Conservation (phyloP, 2,888 invertebrate species). For the Phragmatobia fuliginosa region DNA sequence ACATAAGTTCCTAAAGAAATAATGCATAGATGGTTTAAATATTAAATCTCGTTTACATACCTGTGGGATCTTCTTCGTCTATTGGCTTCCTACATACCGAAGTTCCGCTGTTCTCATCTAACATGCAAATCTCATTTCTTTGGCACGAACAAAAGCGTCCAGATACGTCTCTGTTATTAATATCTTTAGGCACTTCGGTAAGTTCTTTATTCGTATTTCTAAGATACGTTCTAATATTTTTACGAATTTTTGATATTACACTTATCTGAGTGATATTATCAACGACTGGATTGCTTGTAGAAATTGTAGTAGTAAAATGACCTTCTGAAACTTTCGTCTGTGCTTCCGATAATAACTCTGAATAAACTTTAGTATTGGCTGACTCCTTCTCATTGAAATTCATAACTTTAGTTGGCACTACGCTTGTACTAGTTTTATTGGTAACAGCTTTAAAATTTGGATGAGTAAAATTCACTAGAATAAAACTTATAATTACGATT, state of each 20-base stretch:
- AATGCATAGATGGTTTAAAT: neutral
- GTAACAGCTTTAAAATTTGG: constrained; percentile 73
- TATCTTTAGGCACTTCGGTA: constrained; percentile 67
- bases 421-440: constrained; percentile 75
- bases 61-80: constrained; percentile 87
- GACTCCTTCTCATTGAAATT: constrained; percentile 70
- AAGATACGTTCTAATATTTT: constrained; percentile 80
- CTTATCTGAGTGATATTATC: constrained; percentile 63
- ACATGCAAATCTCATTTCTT: constrained; percentile 88
- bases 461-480: constrained; percentile 83
- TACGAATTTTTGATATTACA: constrained; percentile 75
- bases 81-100: constrained; percentile 84
- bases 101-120: constrained; percentile 86
- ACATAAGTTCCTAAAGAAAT: neutral
- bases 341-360: constrained; percentile 54
- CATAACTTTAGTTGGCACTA: constrained; percentile 78
- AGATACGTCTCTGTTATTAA: constrained; percentile 74
- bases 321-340: constrained; percentile 50
- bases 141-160: constrained; percentile 84
- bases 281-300: constrained; percentile 50
- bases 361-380: constrained; percentile 64
- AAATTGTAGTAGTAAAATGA: constrained; percentile 57
- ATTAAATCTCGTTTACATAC: constrained; percentile 46
- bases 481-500: constrained; percentile 82
- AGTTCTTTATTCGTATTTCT: constrained; percentile 63